These are phyloP conservation scores for Cremastinae sp. DNA, from an alignment of 2,888 invertebrate species.

Conservation along the genomic window DNA sequence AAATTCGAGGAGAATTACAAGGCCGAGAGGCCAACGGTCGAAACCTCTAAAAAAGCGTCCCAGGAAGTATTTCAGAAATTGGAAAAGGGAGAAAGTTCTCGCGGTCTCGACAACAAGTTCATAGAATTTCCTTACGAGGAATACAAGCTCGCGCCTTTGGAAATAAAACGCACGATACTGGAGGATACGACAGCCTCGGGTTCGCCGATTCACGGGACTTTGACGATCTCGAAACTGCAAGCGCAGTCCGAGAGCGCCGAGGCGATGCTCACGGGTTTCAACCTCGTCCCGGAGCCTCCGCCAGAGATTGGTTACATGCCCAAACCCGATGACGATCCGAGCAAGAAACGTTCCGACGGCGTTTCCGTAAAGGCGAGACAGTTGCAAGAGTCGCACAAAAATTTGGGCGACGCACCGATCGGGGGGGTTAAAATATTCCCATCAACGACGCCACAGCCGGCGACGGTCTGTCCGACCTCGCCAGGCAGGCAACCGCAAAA, in stretches of 20 bases:
- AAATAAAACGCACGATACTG: constrained; percentile 71
- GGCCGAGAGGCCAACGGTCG: constrained; percentile 68
- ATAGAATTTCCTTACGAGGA: constrained; percentile 78
- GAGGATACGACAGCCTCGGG: constrained; percentile 76
- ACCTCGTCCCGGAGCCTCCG: constrained; percentile 86
- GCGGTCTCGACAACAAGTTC: constrained; percentile 76
- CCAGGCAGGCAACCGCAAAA: constrained; percentile 58
- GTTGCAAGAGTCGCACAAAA: constrained; percentile 84
- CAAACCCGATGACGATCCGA: constrained; percentile 78
- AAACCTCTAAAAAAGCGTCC: constrained; percentile 72
- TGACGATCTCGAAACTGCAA: constrained; percentile 73
- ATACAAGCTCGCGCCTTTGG: constrained; percentile 72
- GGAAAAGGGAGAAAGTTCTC: constrained; percentile 70
- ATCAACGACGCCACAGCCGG: constrained; percentile 51
- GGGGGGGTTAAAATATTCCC: constrained; percentile 84
- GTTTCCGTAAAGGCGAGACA: constrained; percentile 84
- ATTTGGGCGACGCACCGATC: constrained; percentile 82
- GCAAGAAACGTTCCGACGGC: constrained; percentile 80
- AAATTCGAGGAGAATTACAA: constrained; percentile 74
- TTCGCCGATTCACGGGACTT: constrained; percentile 74
- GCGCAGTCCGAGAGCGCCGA: constrained; percentile 76
- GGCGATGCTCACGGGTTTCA: constrained; percentile 80
- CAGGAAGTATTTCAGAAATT: constrained; percentile 76
- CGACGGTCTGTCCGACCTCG: constrained; percentile 16
- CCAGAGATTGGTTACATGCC: constrained; percentile 86